Conservation (phyloP, 2,113 vertebrate genomes). For the Sinocyclocheilus grahami region DNA sequence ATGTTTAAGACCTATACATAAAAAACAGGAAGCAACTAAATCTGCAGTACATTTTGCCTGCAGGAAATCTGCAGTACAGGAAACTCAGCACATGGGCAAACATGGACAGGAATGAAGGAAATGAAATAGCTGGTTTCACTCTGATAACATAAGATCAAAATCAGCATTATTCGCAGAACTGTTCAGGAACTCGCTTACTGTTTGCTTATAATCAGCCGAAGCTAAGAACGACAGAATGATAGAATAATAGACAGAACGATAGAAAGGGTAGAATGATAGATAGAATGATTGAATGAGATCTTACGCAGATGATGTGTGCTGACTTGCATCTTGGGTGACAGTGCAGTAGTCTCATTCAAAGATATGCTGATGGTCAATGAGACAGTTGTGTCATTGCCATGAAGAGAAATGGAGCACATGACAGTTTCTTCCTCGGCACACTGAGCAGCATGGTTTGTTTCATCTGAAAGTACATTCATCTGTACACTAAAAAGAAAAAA, state of each 20-base stretch:
- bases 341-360: slow-evolving; percentile 44
- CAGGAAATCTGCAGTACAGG: no score
- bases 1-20: background rate
- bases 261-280: background rate
- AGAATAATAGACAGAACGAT: background rate
- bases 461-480: slow-evolving; percentile 30
- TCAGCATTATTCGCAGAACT: background rate
- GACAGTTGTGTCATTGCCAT: slow-evolving; percentile 59
- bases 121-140: background rate
- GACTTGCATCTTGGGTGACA: slow-evolving; percentile 70
- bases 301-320: slow-evolving; percentile 71
- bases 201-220: no score
- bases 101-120: background rate
- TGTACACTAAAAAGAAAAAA: slow-evolving; percentile 37
- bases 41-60: background rate
- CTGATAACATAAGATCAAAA: background rate
- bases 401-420: slow-evolving; percentile 71
- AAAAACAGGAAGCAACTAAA: background rate
- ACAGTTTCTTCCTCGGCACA: slow-evolving; percentile 58
- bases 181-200: background rate
- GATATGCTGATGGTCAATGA: slow-evolving; percentile 71
- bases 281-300: slow-evolving; percentile 23
- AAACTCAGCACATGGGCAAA: background rate
- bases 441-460: slow-evolving; percentile 54
- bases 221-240: background rate